Evolutionary conservation across 2,113 vertebrate genomes (phyloP).

Genomic region (Todiramphus chloris): DNA sequence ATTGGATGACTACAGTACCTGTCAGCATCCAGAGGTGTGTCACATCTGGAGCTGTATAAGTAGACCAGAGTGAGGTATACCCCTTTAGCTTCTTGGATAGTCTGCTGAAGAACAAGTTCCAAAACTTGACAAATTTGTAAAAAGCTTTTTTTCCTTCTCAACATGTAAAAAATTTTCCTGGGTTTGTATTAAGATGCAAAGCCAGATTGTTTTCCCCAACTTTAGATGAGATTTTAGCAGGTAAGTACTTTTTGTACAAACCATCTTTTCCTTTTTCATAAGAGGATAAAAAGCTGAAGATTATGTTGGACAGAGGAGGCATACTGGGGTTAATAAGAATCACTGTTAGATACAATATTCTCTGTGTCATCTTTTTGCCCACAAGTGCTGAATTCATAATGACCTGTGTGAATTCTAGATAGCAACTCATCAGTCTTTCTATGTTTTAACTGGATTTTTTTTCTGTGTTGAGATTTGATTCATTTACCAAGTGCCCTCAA

Average conservation of each 20-base stretch:
- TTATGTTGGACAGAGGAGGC: not conserved
- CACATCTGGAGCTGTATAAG: not conserved
- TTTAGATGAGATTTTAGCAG: conserved; percentile 13
- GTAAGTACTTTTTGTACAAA: not conserved
- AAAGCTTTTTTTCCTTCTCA: not conserved
- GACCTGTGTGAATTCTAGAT: not conserved
- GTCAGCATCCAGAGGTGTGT: not conserved
- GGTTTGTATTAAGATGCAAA: not conserved
- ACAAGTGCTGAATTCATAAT: not conserved
- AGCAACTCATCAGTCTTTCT: not conserved
- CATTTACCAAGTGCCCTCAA: not conserved
- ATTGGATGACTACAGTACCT: not conserved
- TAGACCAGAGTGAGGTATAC: not conserved
- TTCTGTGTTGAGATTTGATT: not conserved
- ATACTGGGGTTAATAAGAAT: not conserved
- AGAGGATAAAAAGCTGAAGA: not conserved
- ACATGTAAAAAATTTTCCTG: not conserved
- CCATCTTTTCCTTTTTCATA: not conserved
- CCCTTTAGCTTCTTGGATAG: not conserved
- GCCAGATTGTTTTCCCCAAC: not conserved
- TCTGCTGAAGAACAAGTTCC: not conserved
- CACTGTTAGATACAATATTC: not conserved
- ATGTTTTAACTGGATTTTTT: not conserved
- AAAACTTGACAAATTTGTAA: not conserved
- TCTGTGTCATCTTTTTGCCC: not conserved